phyloP scores from a whole-genome alignment of 2,888 invertebrate species.

The Lysandra bellargus region DNA sequence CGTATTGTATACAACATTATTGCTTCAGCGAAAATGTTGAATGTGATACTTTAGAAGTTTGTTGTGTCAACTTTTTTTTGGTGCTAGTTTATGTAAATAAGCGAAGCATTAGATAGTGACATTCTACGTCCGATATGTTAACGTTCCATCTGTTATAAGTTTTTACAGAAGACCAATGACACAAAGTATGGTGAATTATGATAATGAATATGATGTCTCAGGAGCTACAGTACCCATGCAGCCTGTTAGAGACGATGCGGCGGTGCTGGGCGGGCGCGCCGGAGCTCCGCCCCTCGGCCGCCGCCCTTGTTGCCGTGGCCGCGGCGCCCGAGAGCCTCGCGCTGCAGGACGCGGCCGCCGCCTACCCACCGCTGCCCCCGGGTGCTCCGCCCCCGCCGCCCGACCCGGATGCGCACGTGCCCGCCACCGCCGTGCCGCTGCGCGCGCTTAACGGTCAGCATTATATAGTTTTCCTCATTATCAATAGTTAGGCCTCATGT shows the following conservation, averaged over 20 bases:
- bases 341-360: conserved; percentile 62
- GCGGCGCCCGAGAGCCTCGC: conserved; percentile 93
- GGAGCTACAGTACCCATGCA: conserved; percentile 91
- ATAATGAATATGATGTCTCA: conserved; percentile 45
- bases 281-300: conserved; percentile 93
- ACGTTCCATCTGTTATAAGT: too few species aligned
- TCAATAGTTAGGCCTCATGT: too few species aligned
- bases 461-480: neutral
- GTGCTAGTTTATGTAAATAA: too few species aligned
- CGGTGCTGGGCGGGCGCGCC: conserved; percentile 96
- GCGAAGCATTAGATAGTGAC: too few species aligned
- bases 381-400: neutral
- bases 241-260: conserved; percentile 96
- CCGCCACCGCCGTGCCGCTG: conserved; percentile 14
- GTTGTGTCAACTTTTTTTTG: too few species aligned
- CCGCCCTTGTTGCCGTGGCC: conserved; percentile 95
- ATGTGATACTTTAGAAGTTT: too few species aligned
- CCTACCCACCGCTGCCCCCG: conserved; percentile 43
- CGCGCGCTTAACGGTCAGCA: conserved; percentile 15
- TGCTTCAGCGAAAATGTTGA: too few species aligned
- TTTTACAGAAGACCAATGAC: too few species aligned
- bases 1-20: too few species aligned
- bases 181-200: neutral
- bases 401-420: neutral
- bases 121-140: too few species aligned